phyloP scores from a whole-genome alignment of 2,888 invertebrate genomes.

The Cistogaster globosa region DNA sequence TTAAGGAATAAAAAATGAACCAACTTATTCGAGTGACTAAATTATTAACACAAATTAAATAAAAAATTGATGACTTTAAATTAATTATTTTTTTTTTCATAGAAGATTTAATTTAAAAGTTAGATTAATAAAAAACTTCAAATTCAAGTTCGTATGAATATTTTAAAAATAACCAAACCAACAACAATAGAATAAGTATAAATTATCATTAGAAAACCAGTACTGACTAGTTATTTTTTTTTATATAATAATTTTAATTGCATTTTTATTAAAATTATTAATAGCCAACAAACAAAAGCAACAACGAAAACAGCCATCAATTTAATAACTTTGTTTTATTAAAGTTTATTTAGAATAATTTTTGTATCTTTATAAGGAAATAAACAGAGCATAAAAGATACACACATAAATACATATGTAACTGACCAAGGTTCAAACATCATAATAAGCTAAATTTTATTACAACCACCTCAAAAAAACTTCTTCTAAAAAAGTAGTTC shows the following conservation, averaged over 20 bases:
- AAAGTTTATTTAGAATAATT: conserved; percentile 8
- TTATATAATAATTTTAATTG: background rate
- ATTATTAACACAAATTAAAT: conserved; percentile 25
- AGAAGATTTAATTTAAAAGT: conserved; percentile 39
- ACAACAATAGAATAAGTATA: background rate
- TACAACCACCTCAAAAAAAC: background rate
- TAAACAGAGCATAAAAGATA: conserved; percentile 67
- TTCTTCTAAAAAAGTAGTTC: conserved; percentile 52
- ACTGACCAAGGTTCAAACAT: conserved; percentile 61
- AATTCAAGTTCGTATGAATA: conserved; percentile 57
- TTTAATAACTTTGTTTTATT: background rate
- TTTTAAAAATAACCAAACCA: conserved; percentile 31
- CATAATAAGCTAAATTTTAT: conserved; percentile 19
- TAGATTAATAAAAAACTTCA: conserved; percentile 40
- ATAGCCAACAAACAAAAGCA: background rate
- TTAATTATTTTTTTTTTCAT: conserved; percentile 5
- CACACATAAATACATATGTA: conserved; percentile 40
- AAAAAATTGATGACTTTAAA: conserved; percentile 14
- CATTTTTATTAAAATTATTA: background rate
- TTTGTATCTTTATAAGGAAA: conserved; percentile 23
- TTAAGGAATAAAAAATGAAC: conserved; percentile 24
- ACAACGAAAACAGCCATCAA: background rate
- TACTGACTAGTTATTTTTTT: conserved; percentile 21
- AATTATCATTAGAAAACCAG: conserved; percentile 43
- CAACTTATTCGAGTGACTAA: conserved; percentile 9